Conservation (phyloP, 2,888 invertebrate species). For the Ypsolopha sequella region DNA sequence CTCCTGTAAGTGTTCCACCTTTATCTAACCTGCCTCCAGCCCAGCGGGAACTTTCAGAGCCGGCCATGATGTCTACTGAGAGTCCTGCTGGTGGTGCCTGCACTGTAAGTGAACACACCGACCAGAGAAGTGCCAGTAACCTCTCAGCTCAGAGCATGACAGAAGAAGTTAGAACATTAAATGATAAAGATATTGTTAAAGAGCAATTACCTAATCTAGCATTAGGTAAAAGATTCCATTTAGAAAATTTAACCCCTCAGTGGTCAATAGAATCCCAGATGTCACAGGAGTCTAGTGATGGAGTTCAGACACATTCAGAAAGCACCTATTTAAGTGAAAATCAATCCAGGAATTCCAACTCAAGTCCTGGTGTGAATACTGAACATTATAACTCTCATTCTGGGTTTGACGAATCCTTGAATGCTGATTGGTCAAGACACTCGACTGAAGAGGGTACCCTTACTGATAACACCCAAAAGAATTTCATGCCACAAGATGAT, state of each 20-base stretch:
- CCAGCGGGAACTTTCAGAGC: constrained; percentile 19
- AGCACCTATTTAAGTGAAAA: constrained; percentile 72
- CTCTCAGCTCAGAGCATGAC: constrained; percentile 17
- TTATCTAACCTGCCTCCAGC: constrained; percentile 6
- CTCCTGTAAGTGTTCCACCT: neutral
- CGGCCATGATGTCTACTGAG: constrained; percentile 15
- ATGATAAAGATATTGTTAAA: constrained; percentile 47
- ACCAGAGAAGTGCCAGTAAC: constrained; percentile 20
- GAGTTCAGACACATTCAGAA: constrained; percentile 71
- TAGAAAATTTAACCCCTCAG: constrained; percentile 66
- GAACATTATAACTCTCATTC: constrained; percentile 45
- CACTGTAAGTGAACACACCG: constrained; percentile 19
- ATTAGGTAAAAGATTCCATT: constrained; percentile 48
- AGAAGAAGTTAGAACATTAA: constrained; percentile 43
- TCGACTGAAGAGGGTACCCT: constrained; percentile 28
- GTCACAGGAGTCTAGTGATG: constrained; percentile 76
- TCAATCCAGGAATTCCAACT: constrained; percentile 65
- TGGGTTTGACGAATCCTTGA: constrained; percentile 33
- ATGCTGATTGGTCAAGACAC: constrained; percentile 38
- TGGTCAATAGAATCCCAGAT: constrained; percentile 77
- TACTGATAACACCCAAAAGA: constrained; percentile 23
- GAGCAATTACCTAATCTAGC: constrained; percentile 57
- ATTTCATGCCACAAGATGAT: constrained; percentile 30
- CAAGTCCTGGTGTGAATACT: constrained; percentile 50
- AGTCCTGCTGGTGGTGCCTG: constrained; percentile 10